A percentile compares a stretch with the other conserved stretches of the same genome.
Conservation (phyloP, 53 echinoderm and acorn worm genomes). For the Stichopus horrens region DNA sequence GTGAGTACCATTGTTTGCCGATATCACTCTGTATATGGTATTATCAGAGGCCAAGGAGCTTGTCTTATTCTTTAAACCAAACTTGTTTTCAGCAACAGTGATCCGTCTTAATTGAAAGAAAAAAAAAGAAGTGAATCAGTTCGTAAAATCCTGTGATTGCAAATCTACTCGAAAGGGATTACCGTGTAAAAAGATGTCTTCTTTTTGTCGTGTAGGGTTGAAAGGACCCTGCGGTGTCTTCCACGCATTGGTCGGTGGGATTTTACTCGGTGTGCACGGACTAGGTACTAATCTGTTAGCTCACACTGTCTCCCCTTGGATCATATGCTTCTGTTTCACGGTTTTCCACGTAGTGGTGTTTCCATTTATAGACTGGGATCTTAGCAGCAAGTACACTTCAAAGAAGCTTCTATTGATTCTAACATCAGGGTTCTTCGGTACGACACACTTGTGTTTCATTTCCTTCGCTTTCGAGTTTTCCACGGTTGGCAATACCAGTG, state of each 20-base stretch:
- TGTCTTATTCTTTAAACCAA: too few relatives aligned
- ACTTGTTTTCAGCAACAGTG: too few relatives aligned
- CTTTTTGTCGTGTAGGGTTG: not conserved
- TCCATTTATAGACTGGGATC: slow-evolving; percentile 8
- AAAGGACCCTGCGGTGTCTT: not conserved
- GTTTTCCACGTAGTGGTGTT: not conserved
- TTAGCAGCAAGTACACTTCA: not conserved
- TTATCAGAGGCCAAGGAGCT: too few relatives aligned
- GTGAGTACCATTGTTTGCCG: too few relatives aligned
- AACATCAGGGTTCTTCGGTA: not conserved
- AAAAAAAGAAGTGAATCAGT: too few relatives aligned
- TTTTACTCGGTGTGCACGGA: slow-evolving; percentile 12
- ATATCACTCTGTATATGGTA: too few relatives aligned
- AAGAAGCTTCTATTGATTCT: not conserved
- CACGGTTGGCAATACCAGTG: slow-evolving; percentile 9
- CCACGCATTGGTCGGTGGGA: not conserved
- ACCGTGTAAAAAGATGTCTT: not conserved
- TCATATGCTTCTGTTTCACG: not conserved
- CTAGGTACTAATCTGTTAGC: slow-evolving; percentile 6
- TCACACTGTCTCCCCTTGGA: not conserved
- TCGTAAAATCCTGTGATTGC: too few relatives aligned
- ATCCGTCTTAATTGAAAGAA: too few relatives aligned
- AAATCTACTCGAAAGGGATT: too few relatives aligned
- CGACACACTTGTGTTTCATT: not conserved
- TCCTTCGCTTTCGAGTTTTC: not conserved